Conservation (phyloP, 2,797 vertebrate genomes). For the Eupleurogrammus muticus region DNA sequence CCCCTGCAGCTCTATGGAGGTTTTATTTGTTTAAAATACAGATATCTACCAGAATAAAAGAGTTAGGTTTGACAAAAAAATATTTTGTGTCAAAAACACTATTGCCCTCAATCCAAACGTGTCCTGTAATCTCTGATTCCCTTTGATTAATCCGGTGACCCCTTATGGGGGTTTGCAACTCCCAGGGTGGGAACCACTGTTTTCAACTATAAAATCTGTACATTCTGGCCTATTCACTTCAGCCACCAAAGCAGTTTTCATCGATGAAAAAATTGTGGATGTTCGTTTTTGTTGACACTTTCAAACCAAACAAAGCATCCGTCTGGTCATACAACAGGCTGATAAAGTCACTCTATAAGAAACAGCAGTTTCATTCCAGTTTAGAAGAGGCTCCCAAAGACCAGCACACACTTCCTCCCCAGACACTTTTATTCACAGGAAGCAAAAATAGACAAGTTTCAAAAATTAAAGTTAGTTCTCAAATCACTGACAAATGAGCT, state of each 20-base stretch:
- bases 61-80: too few relatives aligned
- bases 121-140: too few relatives aligned
- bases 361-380: background rate
- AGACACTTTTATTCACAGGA: slow-evolving; percentile 67
- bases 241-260: background rate
- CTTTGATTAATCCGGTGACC: too few relatives aligned
- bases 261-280: background rate
- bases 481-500: slow-evolving; percentile 64
- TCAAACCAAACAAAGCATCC: background rate
- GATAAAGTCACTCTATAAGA: background rate
- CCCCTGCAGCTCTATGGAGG: too few relatives aligned
- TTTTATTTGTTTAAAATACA: too few relatives aligned
- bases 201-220: background rate
- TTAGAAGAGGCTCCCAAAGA: slow-evolving; percentile 18
- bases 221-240: background rate
- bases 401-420: slow-evolving; percentile 40
- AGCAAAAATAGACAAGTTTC: slow-evolving; percentile 48
- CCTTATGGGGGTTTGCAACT: too few relatives aligned
- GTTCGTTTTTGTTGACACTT: background rate
- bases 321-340: background rate
- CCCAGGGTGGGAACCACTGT: too few relatives aligned
- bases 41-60: too few relatives aligned
- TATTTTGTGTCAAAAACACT: too few relatives aligned
- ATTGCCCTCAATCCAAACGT: too few relatives aligned
- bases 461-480: slow-evolving; percentile 47